Evolutionary conservation across 2,113 vertebrate genomes (phyloP), one percentile per base, ranked within the genome.

Genomic region (Poecilia latipinna): DNA sequence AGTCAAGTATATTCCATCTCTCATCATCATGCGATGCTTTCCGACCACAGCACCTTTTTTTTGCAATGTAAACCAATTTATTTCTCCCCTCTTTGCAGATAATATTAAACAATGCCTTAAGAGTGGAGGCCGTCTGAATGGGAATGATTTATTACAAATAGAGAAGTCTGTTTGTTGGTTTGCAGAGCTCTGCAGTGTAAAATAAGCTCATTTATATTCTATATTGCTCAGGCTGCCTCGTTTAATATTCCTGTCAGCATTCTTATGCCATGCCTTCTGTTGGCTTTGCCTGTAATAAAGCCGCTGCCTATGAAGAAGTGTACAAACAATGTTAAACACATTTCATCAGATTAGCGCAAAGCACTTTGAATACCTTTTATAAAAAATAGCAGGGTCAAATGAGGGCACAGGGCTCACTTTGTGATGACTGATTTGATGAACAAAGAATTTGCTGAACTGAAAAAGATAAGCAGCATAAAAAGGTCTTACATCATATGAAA

Each of bases 161-260:
- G 87, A 93, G 92, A 91, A 94, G 91, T 94, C 92, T 92, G 93
- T 92, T 93, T 87, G 79, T 94, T 80, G 90, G 90, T 94, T 93
- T 94, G 93, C 91, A 90, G 91, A 92, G 92, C 94, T 94, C 93
- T 91, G 93, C 93, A 89, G 91, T 94, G 92, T 93, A 95, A 95
- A 95, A 95, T 95, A 94, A 95, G 91, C 94, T 95, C 89, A 96
- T 96, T 94, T 95, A 95, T 95, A 96, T 95, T 96, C 95, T 94
- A 94, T 95, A 95, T 95, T 93, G 94, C 93, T 90, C 79, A 75
- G 89, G 84, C 91, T 89, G 91, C 91, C 92, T 86, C 89, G 90
- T 92, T 96, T 96, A 96, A 95, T 96, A 95, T 96, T 96, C 94
- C 93, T 92, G 94, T 94, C 94, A 93, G 92, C 91, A 80, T 88